Conservation (phyloP, 1,140 invertebrate species). For the Onthophagus taurus region DNA sequence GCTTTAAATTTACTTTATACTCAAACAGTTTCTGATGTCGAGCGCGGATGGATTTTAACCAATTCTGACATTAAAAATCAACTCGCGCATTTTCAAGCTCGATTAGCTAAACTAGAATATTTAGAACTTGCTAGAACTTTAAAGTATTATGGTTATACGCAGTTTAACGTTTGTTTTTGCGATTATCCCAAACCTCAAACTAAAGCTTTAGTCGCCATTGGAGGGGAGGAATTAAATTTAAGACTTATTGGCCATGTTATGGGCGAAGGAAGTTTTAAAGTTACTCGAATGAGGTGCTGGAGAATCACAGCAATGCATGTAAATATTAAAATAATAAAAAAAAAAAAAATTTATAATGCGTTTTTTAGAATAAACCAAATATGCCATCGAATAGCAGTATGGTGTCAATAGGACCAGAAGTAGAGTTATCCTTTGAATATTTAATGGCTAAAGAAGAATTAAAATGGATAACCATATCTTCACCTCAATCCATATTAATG, state of each 20-base stretch:
- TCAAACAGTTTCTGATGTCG: slow-evolving; percentile 78
- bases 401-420: slow-evolving; percentile 24
- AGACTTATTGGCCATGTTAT: slow-evolving; percentile 43
- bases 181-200: slow-evolving; percentile 68
- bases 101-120: slow-evolving; percentile 79
- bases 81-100: slow-evolving; percentile 58
- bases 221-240: slow-evolving; percentile 70
- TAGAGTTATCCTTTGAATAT: slow-evolving; percentile 94
- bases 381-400: slow-evolving; percentile 26
- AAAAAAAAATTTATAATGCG: neutral
- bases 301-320: slow-evolving; percentile 84
- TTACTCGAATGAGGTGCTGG: slow-evolving; percentile 94
- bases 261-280: slow-evolving; percentile 78
- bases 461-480: slow-evolving; percentile 85
- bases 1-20: slow-evolving; percentile 80
- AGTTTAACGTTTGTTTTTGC: slow-evolving; percentile 65
- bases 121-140: slow-evolving; percentile 68
- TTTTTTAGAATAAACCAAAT: slow-evolving; percentile 32
- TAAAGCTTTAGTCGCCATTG: slow-evolving; percentile 59
- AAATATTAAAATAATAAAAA: slow-evolving; percentile 36
- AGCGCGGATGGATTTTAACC: slow-evolving; percentile 72
- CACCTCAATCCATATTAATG: slow-evolving; percentile 88
- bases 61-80: slow-evolving; percentile 59
- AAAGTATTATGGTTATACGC: slow-evolving; percentile 83
- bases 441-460: slow-evolving; percentile 84